Evolutionary conservation across 2,113 vertebrate species (phyloP), one percentile per base, ranked within the genome.

Genomic region (Heliornis fulica): DNA sequence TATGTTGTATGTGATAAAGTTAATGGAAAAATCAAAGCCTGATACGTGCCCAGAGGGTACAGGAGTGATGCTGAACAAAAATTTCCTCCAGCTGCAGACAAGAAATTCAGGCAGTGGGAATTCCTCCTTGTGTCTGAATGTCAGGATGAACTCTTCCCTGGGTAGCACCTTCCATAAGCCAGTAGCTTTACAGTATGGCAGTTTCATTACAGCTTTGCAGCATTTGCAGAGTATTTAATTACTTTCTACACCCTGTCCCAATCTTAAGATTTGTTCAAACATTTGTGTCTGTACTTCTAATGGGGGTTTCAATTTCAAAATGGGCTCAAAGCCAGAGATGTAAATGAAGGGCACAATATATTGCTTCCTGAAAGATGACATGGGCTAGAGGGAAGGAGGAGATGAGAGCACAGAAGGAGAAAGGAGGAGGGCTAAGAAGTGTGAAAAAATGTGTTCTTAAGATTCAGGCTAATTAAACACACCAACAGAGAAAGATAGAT

Each of bases 401-500:
- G 41, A 45, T n/a, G 14, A 87, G 34, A 64, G 23, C 0, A 1
- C 31, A 75, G 41, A 57, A 77, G 15, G 38, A 75, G 26, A 82
- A 74, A 71, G 65, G 28, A 88, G 53, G 60, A 51, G 51, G 60
- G 50, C 18, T 29, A 69, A 53, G 8, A 7, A 36, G 12, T 26
- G 15, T 45, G 15, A 50, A 77, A 21, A 96, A 81, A 78, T 18
- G 28, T 51, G 19, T 79, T 69, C 72, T 59, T 84, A 82, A 91
- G 60, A 70, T 56, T 79, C 80, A 82, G 71, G 65, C 51, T 97
- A 97, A 96, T 89, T 96, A 93, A 94, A 81, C 60, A 92, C 15
- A 84, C 40, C 59, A 92, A 51, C n/a, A 51, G 66, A 64, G 80
- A n/a, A 94, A 91, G 92, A 95, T 36, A 70, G 25, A 96, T 94